Evolutionary conservation across 2,113 vertebrate species (phyloP).

Genomic region (Ailuropoda melanoleuca): DNA sequence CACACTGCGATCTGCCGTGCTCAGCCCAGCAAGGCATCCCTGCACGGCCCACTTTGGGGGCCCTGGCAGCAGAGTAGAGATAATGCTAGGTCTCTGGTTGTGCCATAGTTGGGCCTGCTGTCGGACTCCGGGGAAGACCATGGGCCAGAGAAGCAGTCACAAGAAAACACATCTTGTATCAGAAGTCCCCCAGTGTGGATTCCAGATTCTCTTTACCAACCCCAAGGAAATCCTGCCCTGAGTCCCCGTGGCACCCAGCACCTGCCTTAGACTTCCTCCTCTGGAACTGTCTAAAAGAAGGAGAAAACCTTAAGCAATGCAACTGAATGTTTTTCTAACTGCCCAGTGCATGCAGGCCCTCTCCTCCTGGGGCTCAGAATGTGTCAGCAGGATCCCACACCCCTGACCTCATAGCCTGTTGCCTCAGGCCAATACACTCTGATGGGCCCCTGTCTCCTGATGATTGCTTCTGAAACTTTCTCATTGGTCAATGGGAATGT

Average conservation of each 20-base stretch:
- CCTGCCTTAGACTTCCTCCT: neutral
- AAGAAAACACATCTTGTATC: neutral
- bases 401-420: neutral
- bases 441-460: neutral
- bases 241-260: rapidly evolving
- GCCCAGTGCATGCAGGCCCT: rapidly evolving
- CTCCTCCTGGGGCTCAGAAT: rapidly evolving
- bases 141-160: neutral
- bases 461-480: neutral
- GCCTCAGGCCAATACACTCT: neutral
- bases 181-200: neutral
- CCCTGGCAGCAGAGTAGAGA: too few relatives aligned
- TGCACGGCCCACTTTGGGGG: neutral
- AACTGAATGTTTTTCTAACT: neutral
- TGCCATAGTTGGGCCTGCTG: neutral
- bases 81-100: too few relatives aligned
- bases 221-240: neutral
- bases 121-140: neutral
- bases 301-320: neutral
- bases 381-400: neutral
- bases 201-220: neutral
- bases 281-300: neutral
- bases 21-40: neutral
- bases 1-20: too few relatives aligned
- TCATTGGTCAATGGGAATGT: too few relatives aligned